Evolutionary conservation across 2,888 invertebrate species (phyloP).

Genomic region (Pomacea canaliculata): DNA sequence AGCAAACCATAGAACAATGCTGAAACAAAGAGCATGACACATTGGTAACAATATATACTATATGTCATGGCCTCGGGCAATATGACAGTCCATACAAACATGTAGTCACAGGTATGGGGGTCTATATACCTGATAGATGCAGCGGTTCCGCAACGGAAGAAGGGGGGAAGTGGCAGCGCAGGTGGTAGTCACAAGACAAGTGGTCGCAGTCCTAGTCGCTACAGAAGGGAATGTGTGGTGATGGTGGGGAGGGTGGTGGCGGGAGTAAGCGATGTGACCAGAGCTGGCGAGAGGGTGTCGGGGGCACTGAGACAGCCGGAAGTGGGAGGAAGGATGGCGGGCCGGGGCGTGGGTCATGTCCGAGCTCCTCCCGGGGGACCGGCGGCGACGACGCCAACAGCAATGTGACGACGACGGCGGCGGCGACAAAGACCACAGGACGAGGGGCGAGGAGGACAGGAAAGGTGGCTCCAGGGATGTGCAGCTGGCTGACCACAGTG

Average conservation of each 20-base stretch:
- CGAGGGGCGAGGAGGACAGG: not conserved
- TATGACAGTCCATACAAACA: too few relatives aligned
- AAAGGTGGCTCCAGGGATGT: not conserved
- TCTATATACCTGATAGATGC: not conserved
- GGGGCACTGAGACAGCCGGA: not conserved
- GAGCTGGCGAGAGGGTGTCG: not conserved
- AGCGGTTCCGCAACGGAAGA: not conserved
- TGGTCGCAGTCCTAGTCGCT: not conserved
- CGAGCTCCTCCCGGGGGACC: constrained; percentile 25
- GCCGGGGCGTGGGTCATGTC: constrained; percentile 22
- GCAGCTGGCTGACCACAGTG: not conserved
- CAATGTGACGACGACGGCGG: constrained; percentile 11
- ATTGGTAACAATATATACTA: too few relatives aligned
- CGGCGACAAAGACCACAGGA: not conserved
- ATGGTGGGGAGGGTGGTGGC: constrained; percentile 1
- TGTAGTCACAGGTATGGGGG: too few relatives aligned
- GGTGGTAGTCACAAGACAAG: not conserved
- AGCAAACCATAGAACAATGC: too few relatives aligned
- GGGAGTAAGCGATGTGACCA: not conserved
- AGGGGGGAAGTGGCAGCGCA: not conserved
- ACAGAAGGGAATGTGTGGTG: not conserved
- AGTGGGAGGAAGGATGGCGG: not conserved
- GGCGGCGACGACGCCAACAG: constrained; percentile 17
- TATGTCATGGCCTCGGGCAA: too few relatives aligned
- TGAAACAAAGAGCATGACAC: too few relatives aligned